Evolutionary conservation across 30 jellyfish, hydroid and myxozoan genomes (phyloP), one percentile per base, ranked within the genome.

Genomic region (Euphysa ruthae): DNA sequence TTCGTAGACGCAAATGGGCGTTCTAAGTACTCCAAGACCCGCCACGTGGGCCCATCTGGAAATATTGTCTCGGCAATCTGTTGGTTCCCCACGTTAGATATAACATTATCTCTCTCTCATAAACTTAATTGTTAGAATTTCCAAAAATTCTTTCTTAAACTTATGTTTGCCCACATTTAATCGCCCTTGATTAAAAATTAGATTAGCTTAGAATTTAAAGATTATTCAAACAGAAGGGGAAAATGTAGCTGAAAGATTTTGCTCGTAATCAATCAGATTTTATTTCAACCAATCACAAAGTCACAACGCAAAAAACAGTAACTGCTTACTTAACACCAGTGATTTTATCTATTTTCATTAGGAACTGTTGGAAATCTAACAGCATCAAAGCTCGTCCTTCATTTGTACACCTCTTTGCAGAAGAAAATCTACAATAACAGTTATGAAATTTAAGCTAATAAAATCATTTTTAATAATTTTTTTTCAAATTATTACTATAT

Each of bases 341-440:
- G 5, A 88, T 43, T 63, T 77, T 49, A 19, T 88, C 98, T 7
- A 88, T 70, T 58, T 88, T 88, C 75, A 91, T 77, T 63, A 83
- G 78, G 33, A 78, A 74, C 43, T 91, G 99, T 68, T 83, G 99
- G 63, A 68, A 91, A 65, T 91, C 99, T 6, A 91, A 65, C 61
- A 84, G 93, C 99, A 91, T 91, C 88, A 91, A 42, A 19, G 99
- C 99, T n/a, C 99, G 93, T 10, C 99, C 99, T 73, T 91, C 99
- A 80, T 91, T 91, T 30, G 88, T 91, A 69, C 99, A 91, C 64
- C 75, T 77, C 66, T 81, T 82, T 20, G 73, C 95, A 32, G 32
- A 68, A 25, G 99, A 71, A 77, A 72, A 91, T 21, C 99, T 91
- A 71, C 12, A 33, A 12, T 7, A 58, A 58, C n/a, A 16, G 63